Base-by-base conservation (phyloP, 2,888 invertebrate genomes). In the Tiliacea citrago region DNA sequence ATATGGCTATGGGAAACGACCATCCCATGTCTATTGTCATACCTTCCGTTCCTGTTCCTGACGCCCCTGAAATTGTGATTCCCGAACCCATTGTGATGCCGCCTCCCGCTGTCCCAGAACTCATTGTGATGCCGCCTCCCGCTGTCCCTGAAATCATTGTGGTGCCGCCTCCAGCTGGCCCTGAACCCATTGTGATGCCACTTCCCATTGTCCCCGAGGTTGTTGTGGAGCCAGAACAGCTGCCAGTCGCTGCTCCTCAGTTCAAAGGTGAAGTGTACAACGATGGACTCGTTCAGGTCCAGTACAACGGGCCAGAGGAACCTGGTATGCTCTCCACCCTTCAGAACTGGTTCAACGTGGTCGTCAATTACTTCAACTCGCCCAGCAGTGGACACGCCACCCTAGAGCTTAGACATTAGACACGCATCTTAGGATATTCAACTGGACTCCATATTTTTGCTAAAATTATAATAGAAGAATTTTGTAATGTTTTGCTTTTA, bases 331-430 rank as follows among this genome's bases (percentile, higher is more conserved):
- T 94, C 2, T 68, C 91, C 18, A 92, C 94, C 6, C 83, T 95
- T 7, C 92, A 93, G 77, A 90, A 90, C 42, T 96, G 96, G 96
- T 90, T 95, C 84, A 93, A 82, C 84, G 78, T 94, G 85, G 89
- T 92, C 24, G 35, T 96, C 49, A 94, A 93, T 88, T 95, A 95
- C 89, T 91, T 96, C 85, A 92, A 75, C 73, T n/a, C 68, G 10
- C 1, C 57, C 0, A 35, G 24, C 13, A 45, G 6, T 2, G 16
- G 16, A 4, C 42, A 71, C 0, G 12, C 29, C 9, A 10, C 1
- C 13, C 60, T 29, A n/a, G 35, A 49, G 2, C 49, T 42, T 21
- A 57, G 12, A 12, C 29, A 49, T 57, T 75, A 75, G 39, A 18
- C 16, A 16, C 2, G n/a, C n/a, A 53, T 49, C 9, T 55, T 45